Evolutionary conservation across 2,113 vertebrate genomes (phyloP).

Genomic region (Hippocampus abdominalis): DNA sequence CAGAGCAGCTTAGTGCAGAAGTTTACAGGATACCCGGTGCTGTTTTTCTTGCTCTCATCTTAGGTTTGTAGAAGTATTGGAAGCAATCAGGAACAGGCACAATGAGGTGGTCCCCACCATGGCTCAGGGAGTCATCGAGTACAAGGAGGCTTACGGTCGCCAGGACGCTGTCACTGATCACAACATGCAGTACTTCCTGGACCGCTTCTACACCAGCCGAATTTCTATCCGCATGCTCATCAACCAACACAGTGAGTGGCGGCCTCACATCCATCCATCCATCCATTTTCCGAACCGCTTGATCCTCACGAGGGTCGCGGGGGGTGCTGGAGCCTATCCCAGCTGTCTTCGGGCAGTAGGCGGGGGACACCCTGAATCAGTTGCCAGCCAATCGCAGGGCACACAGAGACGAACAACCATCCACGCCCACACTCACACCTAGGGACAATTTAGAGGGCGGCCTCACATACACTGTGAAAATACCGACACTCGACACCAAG

Average conservation of each 20-base stretch:
- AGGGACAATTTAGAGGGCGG: no score
- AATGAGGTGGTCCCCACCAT: constrained; percentile 94
- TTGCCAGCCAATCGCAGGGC: no score
- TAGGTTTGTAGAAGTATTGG: constrained; percentile 83
- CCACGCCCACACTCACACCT: no score
- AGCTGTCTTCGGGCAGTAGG: no score
- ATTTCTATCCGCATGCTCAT: constrained; percentile 97
- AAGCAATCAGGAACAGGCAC: constrained; percentile 92
- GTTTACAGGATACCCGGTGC: not conserved
- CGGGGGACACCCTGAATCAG: no score
- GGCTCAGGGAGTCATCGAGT: constrained; percentile 90
- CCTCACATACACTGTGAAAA: not conserved
- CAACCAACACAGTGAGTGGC: constrained; percentile 90
- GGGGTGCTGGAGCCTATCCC: no score
- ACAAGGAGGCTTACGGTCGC: constrained; percentile 81
- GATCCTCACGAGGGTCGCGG: no score
- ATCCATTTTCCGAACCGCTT: no score
- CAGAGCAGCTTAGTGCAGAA: not conserved
- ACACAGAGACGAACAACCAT: no score
- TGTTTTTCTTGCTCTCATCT: not conserved
- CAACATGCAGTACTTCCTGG: constrained; percentile 94
- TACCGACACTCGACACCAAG: not conserved
- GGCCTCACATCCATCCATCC: no score
- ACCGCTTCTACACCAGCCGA: constrained; percentile 94
- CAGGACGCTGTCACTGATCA: constrained; percentile 86